Base-by-base conservation (phyloP, 2,888 invertebrate genomes). In the Onchidella celtica region DNA sequence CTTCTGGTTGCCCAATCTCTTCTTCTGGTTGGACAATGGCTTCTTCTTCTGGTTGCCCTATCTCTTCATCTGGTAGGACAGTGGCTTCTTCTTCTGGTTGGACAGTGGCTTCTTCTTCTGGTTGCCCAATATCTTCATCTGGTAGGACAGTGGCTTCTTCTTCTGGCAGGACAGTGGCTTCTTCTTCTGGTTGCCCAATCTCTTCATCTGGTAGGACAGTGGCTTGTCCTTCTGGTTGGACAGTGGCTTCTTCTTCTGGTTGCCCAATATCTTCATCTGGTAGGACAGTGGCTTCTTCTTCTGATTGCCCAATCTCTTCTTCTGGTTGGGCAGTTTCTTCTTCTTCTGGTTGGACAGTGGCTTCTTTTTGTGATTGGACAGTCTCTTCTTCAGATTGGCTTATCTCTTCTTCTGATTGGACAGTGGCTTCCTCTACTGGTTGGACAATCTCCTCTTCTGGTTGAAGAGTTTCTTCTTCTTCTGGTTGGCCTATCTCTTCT, bases 31-130 rank as follows among this genome's bases (percentile, higher is more conserved):
- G 34, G 9, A 11, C 14, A 2, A 34, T 29, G 14, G 17, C n/a
- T 66, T 66, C 66, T n/a, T 47, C 47, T 47, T 70, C 70, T 47
- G 40, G 47, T 17, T 70, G 34, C 3, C 34, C n/a, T 34, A 34
- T 27, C 32, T 11, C 29, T 63, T 63, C 29, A n/a, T 63, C 63
- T 63, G 3, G 6, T 4, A 9, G n/a, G n/a, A n/a, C n/a, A n/a
- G n/a, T n/a, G n/a, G n/a, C n/a, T n/a, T n/a, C n/a, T n/a, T n/a
- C n/a, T n/a, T n/a, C n/a, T n/a, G n/a, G n/a, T n/a, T n/a, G n/a
- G n/a, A n/a, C n/a, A n/a, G n/a, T n/a, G 21, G 24, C 27, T n/a
- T 40, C 69, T 24, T n/a, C 40, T 3, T 40, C 69, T 27, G 27
- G 0, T 29, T 32, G 14, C 9, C 24, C 11, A 3, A 14, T 32